Evolutionary conservation across 64 coral and sea anemone genomes (phyloP).

Genomic region (Montipora sp.): DNA sequence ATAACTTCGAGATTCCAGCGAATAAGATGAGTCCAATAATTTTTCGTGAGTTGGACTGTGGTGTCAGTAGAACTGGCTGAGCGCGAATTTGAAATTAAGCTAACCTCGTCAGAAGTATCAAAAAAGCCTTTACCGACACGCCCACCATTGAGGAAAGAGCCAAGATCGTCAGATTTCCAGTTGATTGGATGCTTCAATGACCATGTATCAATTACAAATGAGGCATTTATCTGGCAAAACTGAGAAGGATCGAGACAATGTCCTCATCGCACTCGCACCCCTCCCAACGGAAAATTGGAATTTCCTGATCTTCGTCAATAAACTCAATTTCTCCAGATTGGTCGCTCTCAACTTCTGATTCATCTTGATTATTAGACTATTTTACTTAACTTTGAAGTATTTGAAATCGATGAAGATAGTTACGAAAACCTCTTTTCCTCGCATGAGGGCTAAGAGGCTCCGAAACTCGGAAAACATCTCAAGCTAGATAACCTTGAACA

Average conservation of each 20-base stretch:
- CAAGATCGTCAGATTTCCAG: slow-evolving; percentile 7
- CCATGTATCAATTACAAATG: neutral
- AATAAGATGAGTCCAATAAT: neutral
- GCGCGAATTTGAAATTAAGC: neutral
- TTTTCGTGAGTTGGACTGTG: neutral
- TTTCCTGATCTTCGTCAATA: neutral
- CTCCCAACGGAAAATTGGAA: neutral
- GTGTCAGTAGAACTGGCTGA: neutral
- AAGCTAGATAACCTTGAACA: no score
- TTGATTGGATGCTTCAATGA: neutral
- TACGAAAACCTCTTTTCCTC: no score
- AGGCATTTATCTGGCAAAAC: neutral
- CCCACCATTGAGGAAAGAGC: neutral
- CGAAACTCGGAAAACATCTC: no score
- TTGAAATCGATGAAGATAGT: no score
- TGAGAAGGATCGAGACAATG: neutral
- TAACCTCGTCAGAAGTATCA: neutral
- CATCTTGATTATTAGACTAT: no score
- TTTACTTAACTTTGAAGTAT: no score
- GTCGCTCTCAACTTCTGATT: no score
- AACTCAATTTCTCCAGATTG: neutral
- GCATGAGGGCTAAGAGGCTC: no score
- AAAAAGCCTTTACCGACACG: neutral
- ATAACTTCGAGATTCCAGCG: neutral
- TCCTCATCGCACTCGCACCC: neutral